Conservation (phyloP, 1,140 invertebrate genomes). For the Manduca sexta region DNA sequence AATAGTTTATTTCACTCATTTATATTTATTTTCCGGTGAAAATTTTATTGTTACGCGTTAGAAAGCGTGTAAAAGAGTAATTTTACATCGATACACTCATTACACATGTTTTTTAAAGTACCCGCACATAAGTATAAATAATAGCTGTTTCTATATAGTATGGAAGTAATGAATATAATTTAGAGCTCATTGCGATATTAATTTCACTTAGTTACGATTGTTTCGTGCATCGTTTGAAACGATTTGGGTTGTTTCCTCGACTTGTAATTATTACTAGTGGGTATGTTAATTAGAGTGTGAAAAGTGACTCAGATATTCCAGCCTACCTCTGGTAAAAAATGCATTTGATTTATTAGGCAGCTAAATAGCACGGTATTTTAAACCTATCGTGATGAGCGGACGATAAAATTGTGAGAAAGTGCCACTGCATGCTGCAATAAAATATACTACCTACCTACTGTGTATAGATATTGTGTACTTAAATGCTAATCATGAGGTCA, state of each 20-base stretch:
- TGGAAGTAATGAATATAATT: constrained; percentile 17
- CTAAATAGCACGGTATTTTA: constrained; percentile 17
- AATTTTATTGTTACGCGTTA: constrained; percentile 11
- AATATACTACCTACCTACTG: constrained; percentile 11
- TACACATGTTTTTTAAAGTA: constrained; percentile 37
- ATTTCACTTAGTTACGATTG: constrained; percentile 53
- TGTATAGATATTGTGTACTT: constrained; percentile 3
- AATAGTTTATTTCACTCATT: constrained; percentile 39
- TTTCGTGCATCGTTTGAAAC: constrained; percentile 52
- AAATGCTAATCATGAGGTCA: constrained; percentile 15
- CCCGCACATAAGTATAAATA: constrained; percentile 30
- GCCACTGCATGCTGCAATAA: neutral
- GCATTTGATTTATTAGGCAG: constrained; percentile 47
- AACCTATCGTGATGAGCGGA: neutral
- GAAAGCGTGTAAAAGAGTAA: constrained; percentile 14
- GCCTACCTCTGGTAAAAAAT: constrained; percentile 56
- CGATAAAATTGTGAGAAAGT: neutral
- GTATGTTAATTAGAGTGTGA: constrained; percentile 69
- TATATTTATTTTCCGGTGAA: constrained; percentile 30
- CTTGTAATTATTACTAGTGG: constrained; percentile 56
- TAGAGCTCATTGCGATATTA: constrained; percentile 28
- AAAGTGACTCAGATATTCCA: constrained; percentile 61
- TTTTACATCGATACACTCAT: constrained; percentile 5
- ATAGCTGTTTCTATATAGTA: constrained; percentile 5
- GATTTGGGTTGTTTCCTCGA: constrained; percentile 56